Percentiles rank a stretch among this genome's conserved stretches.
Conservation (phyloP, 2,888 invertebrate genomes). For the Anorthoa munda region DNA sequence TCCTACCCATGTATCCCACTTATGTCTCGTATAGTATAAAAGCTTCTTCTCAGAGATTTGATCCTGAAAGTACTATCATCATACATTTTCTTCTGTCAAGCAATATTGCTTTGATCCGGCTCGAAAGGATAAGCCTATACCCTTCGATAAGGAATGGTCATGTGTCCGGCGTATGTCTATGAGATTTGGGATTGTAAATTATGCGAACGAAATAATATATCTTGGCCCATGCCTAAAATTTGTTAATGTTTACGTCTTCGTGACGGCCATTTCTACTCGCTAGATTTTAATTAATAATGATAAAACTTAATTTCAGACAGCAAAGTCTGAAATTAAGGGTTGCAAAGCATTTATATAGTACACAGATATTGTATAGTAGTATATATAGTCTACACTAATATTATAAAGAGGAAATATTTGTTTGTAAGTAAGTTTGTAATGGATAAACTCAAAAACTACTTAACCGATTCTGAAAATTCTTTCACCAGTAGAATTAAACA, state of each 20-base stretch:
- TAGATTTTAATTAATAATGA: no score
- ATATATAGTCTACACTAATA: no score
- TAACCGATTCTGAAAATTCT: no score
- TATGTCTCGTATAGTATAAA: not conserved
- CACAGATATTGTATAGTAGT: no score
- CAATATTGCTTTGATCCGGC: constrained; percentile 9
- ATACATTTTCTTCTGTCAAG: constrained; percentile 4
- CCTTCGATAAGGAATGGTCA: not conserved
- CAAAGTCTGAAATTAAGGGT: no score
- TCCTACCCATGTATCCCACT: not conserved
- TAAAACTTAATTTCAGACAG: no score
- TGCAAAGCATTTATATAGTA: no score
- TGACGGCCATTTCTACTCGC: no score
- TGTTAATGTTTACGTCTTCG: not conserved
- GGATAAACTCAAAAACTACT: no score
- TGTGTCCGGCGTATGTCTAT: not conserved
- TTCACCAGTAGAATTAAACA: no score
- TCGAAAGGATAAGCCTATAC: constrained; percentile 3
- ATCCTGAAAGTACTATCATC: not conserved
- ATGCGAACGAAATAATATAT: not conserved
- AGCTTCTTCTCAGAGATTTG: not conserved
- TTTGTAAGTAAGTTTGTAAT: no score
- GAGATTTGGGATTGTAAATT: not conserved
- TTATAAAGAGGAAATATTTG: no score
- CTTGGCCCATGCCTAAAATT: not conserved